A percentile compares a stretch with the other conserved stretches of the same genome.
Conservation (phyloP, 2,797 vertebrate genomes). For the Thaleichthys pacificus region DNA sequence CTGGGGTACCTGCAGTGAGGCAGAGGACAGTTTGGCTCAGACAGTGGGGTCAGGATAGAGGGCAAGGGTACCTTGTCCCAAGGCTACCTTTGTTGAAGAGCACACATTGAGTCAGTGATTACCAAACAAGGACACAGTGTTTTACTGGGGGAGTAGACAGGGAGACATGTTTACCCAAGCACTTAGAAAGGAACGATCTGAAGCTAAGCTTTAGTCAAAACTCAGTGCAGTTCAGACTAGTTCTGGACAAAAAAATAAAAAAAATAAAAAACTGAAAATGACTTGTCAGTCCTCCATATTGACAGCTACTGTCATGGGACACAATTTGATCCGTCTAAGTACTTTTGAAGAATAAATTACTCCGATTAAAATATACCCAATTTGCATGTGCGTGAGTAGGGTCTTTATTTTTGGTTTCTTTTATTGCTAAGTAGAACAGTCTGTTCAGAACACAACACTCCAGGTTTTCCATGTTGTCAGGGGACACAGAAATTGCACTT, state of each 20-base stretch:
- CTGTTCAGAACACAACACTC: constrained; percentile 64
- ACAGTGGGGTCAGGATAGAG: not conserved
- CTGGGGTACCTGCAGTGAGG: not conserved
- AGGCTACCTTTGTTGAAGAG: constrained; percentile 7
- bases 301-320: too few species aligned
- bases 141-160: constrained; percentile 18
- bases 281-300: too few species aligned
- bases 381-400: not conserved
- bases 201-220: constrained; percentile 13
- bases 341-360: not conserved
- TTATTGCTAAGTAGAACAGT: constrained; percentile 55
- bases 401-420: not conserved
- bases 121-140: constrained; percentile 34
- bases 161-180: constrained; percentile 47
- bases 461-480: constrained; percentile 58
- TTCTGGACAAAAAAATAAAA: too few species aligned
- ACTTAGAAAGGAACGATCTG: constrained; percentile 34
- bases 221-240: constrained; percentile 3
- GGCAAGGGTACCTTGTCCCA: constrained; percentile 2
- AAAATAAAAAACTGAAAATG: too few species aligned
- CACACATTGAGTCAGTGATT: constrained; percentile 47
- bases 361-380: not conserved
- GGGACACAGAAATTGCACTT: constrained; percentile 74
- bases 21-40: not conserved
- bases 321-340: not conserved